Conservation (phyloP, 2,797 vertebrate genomes). For the Myiotriccus ornatus region DNA sequence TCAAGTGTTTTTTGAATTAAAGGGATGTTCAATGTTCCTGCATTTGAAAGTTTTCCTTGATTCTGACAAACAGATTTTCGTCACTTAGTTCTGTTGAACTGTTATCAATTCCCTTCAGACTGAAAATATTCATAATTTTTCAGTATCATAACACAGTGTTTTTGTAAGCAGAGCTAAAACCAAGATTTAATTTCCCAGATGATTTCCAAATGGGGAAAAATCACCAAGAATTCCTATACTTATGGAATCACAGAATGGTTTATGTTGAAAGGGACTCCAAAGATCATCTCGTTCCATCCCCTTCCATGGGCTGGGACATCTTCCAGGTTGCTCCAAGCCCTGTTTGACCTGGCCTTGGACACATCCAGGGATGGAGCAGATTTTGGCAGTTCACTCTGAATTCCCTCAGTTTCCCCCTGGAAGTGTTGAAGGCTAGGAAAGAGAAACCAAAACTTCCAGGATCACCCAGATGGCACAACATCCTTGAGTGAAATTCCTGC, state of each 20-base stretch:
- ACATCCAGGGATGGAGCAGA: background rate
- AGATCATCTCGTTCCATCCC: background rate
- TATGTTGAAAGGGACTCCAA: background rate
- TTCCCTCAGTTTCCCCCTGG: background rate
- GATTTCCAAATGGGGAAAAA: background rate
- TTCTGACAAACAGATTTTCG: background rate
- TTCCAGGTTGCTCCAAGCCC: background rate
- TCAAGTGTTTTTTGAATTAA: background rate
- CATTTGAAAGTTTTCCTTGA: background rate
- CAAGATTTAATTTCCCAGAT: background rate
- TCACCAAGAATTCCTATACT: background rate
- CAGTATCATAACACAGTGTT: background rate
- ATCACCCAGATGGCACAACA: background rate
- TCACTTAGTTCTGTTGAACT: background rate
- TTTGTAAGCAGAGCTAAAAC: background rate
- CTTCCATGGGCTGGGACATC: background rate
- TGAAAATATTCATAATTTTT: background rate
- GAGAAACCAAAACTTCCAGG: background rate
- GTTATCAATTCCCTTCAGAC: background rate
- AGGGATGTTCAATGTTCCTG: background rate
- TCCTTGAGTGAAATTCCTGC: background rate
- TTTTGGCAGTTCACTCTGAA: background rate
- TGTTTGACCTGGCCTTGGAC: background rate
- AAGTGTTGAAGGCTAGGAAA: background rate
- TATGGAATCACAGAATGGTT: background rate